Evolutionary conservation across 2,888 invertebrate species (phyloP), one percentile per base, ranked within the genome.

Genomic region (Taenaris catops): DNA sequence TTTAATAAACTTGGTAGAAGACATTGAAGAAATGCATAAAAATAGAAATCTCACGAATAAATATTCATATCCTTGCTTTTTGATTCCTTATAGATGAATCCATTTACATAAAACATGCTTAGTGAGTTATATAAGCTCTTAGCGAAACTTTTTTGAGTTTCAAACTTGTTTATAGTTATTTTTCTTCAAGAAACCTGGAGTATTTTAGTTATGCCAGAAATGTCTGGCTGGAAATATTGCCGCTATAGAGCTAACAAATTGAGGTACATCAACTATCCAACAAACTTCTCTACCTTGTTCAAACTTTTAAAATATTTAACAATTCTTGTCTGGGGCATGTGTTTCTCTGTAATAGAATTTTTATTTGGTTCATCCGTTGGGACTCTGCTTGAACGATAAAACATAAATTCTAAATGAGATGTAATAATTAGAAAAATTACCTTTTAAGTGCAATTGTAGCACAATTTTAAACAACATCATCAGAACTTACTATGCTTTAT

Each of bases 271-370:
- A 37, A 44, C 55, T 52, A 61, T 61, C 43, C 51, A 46, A 26
- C 29, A 41, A 49, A 44, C 26, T 44, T 58, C 51, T 48, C 51
- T 53, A 49, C 51, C 51, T 55, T 55, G 55, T 63, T 57, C 55
- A 59, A 70, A 72, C 61, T 72, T 68, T 54, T 54, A 63, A 59
- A 64, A 68, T 71, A 71, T 70, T 69, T 66, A 70, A 71, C 63
- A 59, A 60, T 56, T 58, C 51, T 55, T 55, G 57, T 57, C 55
- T 53, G 8, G 7, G 8, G 20, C 9, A 8, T 4, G 9, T 16
- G 58, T 60, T 63, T 55, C 53, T 52, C 53, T 42, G 52, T 55
- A 58, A 57, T 56, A 55, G 51, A 37, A 54, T 58, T 58, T 63
- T 61, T 58, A 58, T 62, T 65, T 58, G 53, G 47, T 27, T 51